Evolutionary conservation across 2,797 vertebrate genomes (phyloP), one percentile per base, ranked within the genome.

Genomic region (Enteromius trimaculatus): DNA sequence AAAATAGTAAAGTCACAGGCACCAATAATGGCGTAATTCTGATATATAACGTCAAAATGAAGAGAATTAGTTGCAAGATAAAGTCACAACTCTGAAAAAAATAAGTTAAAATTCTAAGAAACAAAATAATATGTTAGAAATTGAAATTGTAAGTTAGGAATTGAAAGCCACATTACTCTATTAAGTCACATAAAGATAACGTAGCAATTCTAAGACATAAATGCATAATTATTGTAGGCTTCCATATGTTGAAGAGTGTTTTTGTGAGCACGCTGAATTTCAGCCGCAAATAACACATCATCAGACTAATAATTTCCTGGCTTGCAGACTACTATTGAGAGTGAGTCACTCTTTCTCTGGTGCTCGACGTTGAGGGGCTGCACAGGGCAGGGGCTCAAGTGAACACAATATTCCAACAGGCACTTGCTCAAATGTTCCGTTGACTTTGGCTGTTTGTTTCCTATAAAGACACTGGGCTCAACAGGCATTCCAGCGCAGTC

Each of bases 371-470:
- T 81, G 79, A 80, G 85, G 86, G 64, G 68, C 62, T 82, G 53
- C 70, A 55, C 23, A 21, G 81, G 66, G 81, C 80, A 83, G 66
- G 81, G 75, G 72, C 77, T 77, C 47, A 79, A 77, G 72, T 79
- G 89, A 85, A 84, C 86, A 75, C 66, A 86, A 86, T 88, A 83
- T 92, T 92, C 88, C 90, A 85, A 77, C 68, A 79, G 79, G 69
- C 81, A 72, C 75, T 85, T 89, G 85, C 91, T 91, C 89, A 91
- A 86, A 90, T 86, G 90, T 89, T 93, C 92, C 88, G 85, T 91
- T 93, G 92, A 92, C 92, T 92, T 92, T 93, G 92, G 88, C 90
- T 88, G 87, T 89, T 90, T 86, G 89, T 89, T 91, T 92, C 90
- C 88, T 76, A 60, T 60, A 91, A 92, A 92, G 89, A 91, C 79